Evolutionary conservation across 2,888 invertebrate species (phyloP), one percentile per base, ranked within the genome.

Genomic region (Arge pagana): DNA sequence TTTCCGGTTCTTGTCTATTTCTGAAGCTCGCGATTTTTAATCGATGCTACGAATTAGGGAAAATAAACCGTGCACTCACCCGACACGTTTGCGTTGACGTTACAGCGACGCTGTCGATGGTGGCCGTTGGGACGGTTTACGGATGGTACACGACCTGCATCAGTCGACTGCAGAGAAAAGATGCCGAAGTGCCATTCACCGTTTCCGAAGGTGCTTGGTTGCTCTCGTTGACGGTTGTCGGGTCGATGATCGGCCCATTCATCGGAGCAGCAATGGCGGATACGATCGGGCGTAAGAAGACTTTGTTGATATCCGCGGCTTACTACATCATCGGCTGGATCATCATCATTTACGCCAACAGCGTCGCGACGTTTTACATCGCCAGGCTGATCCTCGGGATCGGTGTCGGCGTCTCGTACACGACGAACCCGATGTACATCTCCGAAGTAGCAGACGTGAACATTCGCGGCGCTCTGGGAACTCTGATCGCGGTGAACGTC

Each of bases 101-200:
- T n/a, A 11, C 59, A 76, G 76, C 74, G 4, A 75, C 76, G 2
- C 55, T 76, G 10, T 74, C 74, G n/a, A 76, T 76, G 76, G 72
- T 74, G 4, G 69, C 72, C 3, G 74, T 65, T 0, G 76, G 76
- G 2, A 74, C 74, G 1, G 75, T 76, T 4, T 76, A 70, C 52
- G 76, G 76, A 18, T 76, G 76, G 76, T 62, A 69, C 10, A 75
- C 76, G 7, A 73, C 72, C 5, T 70, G 63, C 18, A 57, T 67
- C 3, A 58, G 65, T 3, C 65, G 69, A 21, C 50, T 74, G 15
- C 23, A 55, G 5, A 13, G 59, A 54, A 18, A 50, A n/a, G 59
- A 64, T 7, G 61, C 67, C 1, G 71, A 73, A 0, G 37, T 75
- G 3, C 60, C 55, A 21, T 60, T 75, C 24, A 68, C 67, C 11